A percentile compares a stretch with the other conserved stretches of the same genome.
Conservation (phyloP, 2,888 invertebrate genomes). For the Lasioglossum pauxillum region DNA sequence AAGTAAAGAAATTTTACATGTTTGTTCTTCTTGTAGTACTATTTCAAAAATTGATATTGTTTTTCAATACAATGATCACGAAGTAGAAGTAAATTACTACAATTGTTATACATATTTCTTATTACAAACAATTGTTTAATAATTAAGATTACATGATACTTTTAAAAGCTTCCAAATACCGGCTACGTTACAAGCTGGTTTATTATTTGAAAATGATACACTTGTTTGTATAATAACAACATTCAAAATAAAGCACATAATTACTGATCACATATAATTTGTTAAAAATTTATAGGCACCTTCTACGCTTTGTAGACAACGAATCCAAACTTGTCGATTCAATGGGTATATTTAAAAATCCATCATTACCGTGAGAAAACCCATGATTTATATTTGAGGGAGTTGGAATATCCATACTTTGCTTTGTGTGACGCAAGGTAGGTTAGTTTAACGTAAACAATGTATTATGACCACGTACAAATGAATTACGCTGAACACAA, state of each 20-base stretch:
- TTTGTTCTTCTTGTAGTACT: neutral
- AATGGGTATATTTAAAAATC: conserved; percentile 79
- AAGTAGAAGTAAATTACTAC: neutral
- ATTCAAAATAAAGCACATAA: neutral
- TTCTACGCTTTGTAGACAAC: conserved; percentile 81
- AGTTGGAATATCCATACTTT: conserved; percentile 67
- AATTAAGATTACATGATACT: neutral
- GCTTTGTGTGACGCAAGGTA: conserved; percentile 4
- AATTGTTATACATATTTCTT: neutral
- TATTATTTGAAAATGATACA: neutral
- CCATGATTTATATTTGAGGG: conserved; percentile 76
- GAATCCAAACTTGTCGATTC: conserved; percentile 79
- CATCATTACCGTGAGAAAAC: conserved; percentile 75
- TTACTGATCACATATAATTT: neutral
- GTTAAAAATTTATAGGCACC: conserved; percentile 67
- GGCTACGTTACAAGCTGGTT: neutral
- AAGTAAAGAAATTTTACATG: neutral
- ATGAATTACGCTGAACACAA: conserved; percentile 24
- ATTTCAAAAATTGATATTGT: neutral
- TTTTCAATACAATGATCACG: neutral
- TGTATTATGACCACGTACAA: conserved; percentile 1
- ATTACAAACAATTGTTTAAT: neutral
- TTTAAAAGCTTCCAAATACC: neutral
- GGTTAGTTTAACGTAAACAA: conserved; percentile 54
- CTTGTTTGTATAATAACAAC: conserved; percentile 1